Evolutionary conservation across 2,888 invertebrate genomes (phyloP).

Genomic region (Strigamia crassipes): DNA sequence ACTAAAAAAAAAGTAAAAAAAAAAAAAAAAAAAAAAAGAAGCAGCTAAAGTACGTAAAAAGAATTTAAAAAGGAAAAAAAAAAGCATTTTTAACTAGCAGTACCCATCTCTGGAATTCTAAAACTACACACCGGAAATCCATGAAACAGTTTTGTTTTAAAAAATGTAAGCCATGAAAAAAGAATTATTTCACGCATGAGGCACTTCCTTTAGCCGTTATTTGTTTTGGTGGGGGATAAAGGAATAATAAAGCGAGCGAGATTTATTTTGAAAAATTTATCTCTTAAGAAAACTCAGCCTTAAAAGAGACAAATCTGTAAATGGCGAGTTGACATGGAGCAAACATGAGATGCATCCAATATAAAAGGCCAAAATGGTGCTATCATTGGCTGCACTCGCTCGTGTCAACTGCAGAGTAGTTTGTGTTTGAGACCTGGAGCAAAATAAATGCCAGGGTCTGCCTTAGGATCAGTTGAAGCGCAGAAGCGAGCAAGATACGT

Average conservation of each 20-base stretch:
- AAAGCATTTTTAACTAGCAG: background rate
- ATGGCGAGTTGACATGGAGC: slow-evolving; percentile 3
- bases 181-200: too few species aligned
- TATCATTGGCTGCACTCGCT: slow-evolving; percentile 21
- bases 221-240: too few species aligned
- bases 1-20: background rate
- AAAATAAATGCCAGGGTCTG: slow-evolving; percentile 1
- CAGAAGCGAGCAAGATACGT: background rate
- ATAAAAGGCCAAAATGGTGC: slow-evolving; percentile 21
- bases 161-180: too few species aligned
- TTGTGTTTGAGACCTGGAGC: background rate
- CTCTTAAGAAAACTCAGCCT: background rate
- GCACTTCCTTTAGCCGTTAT: too few species aligned
- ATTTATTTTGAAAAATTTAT: background rate
- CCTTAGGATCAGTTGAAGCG: background rate
- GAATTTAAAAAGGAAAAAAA: background rate
- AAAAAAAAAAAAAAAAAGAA: background rate
- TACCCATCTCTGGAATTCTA: too few species aligned
- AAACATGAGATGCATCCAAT: slow-evolving; percentile 21
- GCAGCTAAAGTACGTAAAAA: background rate
- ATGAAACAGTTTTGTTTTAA: too few species aligned
- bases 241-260: too few species aligned
- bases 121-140: too few species aligned
- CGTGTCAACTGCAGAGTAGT: slow-evolving; percentile 12
- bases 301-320: background rate